Conservation (phyloP, 2,113 vertebrate genomes). For the Microcebus ravelobensis region DNA sequence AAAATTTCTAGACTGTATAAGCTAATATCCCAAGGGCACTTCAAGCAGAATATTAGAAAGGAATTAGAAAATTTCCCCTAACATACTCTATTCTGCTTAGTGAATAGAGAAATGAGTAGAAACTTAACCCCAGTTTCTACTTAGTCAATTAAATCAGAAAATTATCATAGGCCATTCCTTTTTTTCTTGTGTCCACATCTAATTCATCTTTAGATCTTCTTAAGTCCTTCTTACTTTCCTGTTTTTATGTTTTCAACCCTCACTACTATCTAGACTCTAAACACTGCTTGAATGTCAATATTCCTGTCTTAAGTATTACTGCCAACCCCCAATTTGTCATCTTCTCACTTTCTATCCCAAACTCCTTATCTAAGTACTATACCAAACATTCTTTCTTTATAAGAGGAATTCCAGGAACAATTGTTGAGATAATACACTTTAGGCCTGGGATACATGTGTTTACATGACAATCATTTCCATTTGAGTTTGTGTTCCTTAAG, state of each 20-base stretch:
- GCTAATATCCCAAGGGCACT: background rate
- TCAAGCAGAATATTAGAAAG: background rate
- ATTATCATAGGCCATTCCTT: background rate
- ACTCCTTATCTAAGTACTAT: background rate
- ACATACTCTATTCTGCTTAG: background rate
- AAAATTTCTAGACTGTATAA: conserved; percentile 24
- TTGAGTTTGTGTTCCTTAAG: background rate
- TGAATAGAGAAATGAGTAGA: background rate
- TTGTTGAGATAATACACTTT: background rate
- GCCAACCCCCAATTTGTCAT: background rate
- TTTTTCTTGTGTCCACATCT: background rate
- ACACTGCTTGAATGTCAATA: background rate
- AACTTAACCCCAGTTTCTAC: background rate
- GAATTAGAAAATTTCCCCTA: background rate
- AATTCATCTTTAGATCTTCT: background rate
- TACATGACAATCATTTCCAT: background rate
- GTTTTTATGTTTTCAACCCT: background rate
- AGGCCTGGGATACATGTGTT: background rate
- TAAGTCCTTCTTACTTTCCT: background rate
- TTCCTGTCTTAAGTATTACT: background rate
- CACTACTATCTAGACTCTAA: background rate
- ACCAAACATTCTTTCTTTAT: background rate
- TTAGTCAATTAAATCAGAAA: background rate
- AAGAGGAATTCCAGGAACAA: background rate
- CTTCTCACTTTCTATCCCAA: background rate